phyloP scores from a whole-genome alignment of 1,140 invertebrate genomes.

The Drosophila burlai region DNA sequence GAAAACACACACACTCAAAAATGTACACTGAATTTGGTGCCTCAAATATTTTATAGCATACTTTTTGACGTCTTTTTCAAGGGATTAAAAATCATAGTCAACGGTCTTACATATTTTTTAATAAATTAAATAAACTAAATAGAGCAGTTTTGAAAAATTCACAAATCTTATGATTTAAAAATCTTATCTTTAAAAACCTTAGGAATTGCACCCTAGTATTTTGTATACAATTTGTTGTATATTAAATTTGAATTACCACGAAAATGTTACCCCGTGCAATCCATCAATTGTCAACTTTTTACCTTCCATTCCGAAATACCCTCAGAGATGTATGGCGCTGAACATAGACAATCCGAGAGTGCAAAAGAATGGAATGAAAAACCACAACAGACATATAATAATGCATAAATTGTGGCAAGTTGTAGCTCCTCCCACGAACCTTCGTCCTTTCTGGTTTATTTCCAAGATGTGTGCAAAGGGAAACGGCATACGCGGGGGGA shows the following conservation, averaged over 20 bases:
- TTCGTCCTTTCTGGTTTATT: slow-evolving; percentile 15
- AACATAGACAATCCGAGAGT: slow-evolving; percentile 15
- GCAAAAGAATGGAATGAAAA: slow-evolving; percentile 20
- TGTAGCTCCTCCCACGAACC: slow-evolving; percentile 4
- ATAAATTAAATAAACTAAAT: no score
- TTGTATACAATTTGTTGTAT: rapidly evolving
- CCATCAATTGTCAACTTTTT: not conserved
- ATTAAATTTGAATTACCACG: not conserved
- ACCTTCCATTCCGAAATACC: not conserved
- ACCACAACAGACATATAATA: slow-evolving; percentile 47
- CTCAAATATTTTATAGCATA: no score
- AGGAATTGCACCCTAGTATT: no score
- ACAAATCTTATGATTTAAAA: no score
- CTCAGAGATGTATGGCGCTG: not conserved
- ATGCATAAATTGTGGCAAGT: slow-evolving; percentile 64
- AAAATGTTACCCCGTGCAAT: not conserved
- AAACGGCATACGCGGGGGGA: not conserved
- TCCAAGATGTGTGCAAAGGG: slow-evolving; percentile 8
- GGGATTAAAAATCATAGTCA: not conserved
- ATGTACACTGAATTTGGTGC: no score
- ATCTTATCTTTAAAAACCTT: no score
- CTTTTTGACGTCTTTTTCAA: not conserved
- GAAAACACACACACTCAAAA: no score
- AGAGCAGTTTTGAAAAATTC: no score
- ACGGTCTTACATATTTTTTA: no score